A percentile compares a stretch with the other conserved stretches of the same genome.
Evolutionary conservation across 2,797 vertebrate species (phyloP).

Genomic region (Tinamus major): DNA sequence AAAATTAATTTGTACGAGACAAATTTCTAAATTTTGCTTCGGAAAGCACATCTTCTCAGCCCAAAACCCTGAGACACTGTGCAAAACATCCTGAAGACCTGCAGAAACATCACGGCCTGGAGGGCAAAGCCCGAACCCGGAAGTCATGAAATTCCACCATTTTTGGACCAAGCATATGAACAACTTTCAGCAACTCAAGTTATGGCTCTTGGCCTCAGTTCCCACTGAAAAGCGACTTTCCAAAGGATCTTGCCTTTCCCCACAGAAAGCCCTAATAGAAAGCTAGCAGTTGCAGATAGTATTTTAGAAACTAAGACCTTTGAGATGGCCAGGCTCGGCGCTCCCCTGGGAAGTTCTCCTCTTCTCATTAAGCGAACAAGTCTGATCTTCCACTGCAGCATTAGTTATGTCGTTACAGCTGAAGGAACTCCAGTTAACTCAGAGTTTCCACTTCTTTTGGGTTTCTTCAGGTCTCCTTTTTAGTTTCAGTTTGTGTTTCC

Average conservation of each 20-base stretch:
- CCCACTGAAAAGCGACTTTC: background rate
- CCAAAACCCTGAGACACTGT: background rate
- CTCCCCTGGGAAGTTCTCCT: background rate
- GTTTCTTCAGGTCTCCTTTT: background rate
- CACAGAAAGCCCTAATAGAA: background rate
- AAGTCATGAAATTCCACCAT: background rate
- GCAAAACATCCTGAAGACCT: background rate
- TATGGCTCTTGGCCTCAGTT: background rate
- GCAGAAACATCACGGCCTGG: background rate
- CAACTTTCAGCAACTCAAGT: background rate
- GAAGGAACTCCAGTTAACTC: background rate
- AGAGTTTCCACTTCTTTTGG: background rate
- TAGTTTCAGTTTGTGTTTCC: conserved; percentile 47
- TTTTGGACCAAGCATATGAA: background rate
- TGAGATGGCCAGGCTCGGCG: background rate
- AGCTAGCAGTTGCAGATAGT: rapidly evolving
- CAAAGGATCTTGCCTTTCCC: background rate
- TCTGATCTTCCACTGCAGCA: rapidly evolving
- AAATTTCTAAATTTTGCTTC: background rate
- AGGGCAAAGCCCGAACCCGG: background rate
- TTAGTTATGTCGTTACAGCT: background rate
- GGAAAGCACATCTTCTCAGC: background rate
- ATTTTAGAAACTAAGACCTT: background rate
- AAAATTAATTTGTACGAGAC: background rate
- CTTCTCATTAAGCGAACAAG: background rate